Conservation (phyloP, 2,113 vertebrate species). For the Ameiurus melas region DNA sequence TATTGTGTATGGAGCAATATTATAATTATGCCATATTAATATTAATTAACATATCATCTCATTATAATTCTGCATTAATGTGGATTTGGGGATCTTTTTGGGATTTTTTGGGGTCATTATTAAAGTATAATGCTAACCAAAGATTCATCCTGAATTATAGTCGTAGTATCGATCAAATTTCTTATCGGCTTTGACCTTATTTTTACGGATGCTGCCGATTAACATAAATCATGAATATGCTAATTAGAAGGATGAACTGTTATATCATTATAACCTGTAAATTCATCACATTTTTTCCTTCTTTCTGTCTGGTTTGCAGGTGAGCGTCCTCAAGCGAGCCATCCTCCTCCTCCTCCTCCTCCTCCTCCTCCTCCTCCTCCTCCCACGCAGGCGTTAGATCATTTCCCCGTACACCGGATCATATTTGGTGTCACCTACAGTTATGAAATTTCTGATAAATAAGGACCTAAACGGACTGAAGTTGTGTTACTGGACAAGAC, state of each 20-base stretch:
- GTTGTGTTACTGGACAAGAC: constrained; percentile 10
- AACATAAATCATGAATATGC: not conserved
- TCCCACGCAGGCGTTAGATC: not conserved
- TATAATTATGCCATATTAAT: not conserved
- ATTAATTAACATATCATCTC: not conserved
- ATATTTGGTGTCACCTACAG: not conserved
- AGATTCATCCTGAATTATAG: not conserved
- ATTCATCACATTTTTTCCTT: not conserved
- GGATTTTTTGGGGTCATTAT: no score
- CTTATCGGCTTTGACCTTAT: not conserved
- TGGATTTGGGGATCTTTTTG: not conserved
- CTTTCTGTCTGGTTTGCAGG: not conserved
- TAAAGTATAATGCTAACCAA: not conserved
- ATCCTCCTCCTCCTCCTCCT: not conserved
- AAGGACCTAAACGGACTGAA: not conserved
- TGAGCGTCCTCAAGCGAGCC: not conserved
- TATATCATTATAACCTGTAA: not conserved
- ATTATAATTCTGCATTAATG: not conserved
- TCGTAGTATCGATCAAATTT: not conserved
- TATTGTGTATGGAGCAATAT: not conserved
- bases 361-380: not conserved
- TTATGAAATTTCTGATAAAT: not conserved
- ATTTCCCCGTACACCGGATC: not conserved
- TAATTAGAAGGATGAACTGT: not conserved
- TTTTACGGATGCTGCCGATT: not conserved